phyloP scores from a whole-genome alignment of 2,888 invertebrate genomes.

The Zaprionus lineosus region DNA sequence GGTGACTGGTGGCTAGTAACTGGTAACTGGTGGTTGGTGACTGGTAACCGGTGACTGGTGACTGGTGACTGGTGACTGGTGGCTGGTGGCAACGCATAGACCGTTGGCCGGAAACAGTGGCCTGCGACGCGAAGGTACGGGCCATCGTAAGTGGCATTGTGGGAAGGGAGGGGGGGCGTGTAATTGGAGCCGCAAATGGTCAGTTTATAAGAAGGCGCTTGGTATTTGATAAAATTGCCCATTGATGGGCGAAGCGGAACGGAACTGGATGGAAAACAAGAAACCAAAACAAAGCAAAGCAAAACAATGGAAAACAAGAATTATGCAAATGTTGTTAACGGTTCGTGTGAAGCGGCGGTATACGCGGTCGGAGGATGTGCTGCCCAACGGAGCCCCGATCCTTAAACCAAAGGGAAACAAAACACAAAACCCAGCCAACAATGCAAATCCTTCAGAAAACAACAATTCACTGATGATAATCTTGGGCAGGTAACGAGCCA shows the following conservation, averaged over 20 bases:
- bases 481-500: conserved; percentile 68
- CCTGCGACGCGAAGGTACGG: too few species aligned
- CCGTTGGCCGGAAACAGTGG: too few species aligned
- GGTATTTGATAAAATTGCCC: conserved; percentile 42
- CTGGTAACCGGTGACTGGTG: too few species aligned
- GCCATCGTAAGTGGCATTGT: conserved; percentile 24
- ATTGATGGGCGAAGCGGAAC: conserved; percentile 50
- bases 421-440: conserved; percentile 37
- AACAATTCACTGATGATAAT: conserved; percentile 74
- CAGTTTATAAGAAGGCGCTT: conserved; percentile 28
- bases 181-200: conserved; percentile 45
- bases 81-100: too few species aligned
- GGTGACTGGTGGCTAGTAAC: too few species aligned
- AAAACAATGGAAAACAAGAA: conserved; percentile 33
- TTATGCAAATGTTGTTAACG: conserved; percentile 62
- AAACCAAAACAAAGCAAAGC: neutral
- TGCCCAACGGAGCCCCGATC: conserved; percentile 42
- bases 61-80: too few species aligned
- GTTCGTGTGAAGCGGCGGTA: too few species aligned
- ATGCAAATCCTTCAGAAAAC: conserved; percentile 52
- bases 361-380: conserved; percentile 39
- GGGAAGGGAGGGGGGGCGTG: too few species aligned
- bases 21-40: too few species aligned
- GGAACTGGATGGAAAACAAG: conserved; percentile 3
- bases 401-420: conserved; percentile 20